phyloP scores from a whole-genome alignment of 2,113 vertebrate genomes.

The Atractosteus spatula region DNA sequence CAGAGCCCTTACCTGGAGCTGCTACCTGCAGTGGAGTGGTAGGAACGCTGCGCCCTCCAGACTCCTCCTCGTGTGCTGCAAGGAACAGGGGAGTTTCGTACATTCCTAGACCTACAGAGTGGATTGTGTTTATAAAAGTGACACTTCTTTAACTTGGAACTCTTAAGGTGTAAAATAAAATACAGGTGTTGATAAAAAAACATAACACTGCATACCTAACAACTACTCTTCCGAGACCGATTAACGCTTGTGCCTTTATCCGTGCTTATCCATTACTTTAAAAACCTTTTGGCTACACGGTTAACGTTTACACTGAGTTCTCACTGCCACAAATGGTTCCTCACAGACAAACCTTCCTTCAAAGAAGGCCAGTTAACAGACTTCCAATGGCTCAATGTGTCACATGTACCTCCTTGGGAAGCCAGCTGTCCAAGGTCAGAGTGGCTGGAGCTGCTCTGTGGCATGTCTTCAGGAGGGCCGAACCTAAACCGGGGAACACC shows the following conservation, averaged over 20 bases:
- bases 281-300: no score
- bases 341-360: no score
- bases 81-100: slow-evolving; percentile 87
- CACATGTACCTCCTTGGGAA: slow-evolving; percentile 86
- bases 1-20: slow-evolving; percentile 68
- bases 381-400: not conserved
- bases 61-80: slow-evolving; percentile 82
- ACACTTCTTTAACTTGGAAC: not conserved
- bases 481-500: slow-evolving; percentile 89
- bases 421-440: slow-evolving; percentile 90
- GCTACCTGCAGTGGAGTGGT: slow-evolving; percentile 82
- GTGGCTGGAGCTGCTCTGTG: slow-evolving; percentile 86
- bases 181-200: not conserved
- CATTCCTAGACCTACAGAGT: slow-evolving; percentile 81
- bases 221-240: no score
- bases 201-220: not conserved
- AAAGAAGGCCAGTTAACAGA: no score
- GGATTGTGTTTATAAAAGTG: slow-evolving; percentile 20
- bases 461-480: slow-evolving; percentile 82
- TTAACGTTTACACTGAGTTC: no score
- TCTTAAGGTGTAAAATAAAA: not conserved
- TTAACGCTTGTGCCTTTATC: no score
- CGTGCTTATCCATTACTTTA: no score
- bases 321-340: no score
- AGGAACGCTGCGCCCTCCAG: slow-evolving; percentile 86